Evolutionary conservation across 1,140 invertebrate species (phyloP).

Genomic region (Lordiphosa collinella): DNA sequence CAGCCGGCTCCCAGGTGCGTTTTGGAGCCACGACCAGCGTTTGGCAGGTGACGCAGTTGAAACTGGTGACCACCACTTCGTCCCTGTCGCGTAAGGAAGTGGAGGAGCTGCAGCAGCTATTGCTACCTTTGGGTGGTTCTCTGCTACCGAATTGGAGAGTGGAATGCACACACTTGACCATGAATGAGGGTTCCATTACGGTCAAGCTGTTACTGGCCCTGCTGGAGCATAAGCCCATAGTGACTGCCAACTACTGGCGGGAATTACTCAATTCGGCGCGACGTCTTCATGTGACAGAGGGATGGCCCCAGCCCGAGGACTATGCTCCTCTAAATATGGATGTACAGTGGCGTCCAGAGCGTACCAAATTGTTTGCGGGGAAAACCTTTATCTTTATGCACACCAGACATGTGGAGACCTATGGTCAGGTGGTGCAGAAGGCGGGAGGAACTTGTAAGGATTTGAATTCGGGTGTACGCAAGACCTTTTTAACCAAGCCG

Average conservation of each 20-base stretch:
- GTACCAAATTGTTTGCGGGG: slow-evolving; percentile 82
- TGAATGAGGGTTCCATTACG: slow-evolving; percentile 84
- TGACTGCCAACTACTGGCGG: slow-evolving; percentile 83
- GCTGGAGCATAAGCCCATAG: slow-evolving; percentile 83
- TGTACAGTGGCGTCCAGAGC: slow-evolving; percentile 80
- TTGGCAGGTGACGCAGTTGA: slow-evolving; percentile 79
- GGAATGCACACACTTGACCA: slow-evolving; percentile 84
- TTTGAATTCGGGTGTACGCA: slow-evolving; percentile 80
- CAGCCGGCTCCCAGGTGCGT: slow-evolving; percentile 80
- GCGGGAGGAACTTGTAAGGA: slow-evolving; percentile 78
- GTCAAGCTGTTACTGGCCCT: slow-evolving; percentile 86
- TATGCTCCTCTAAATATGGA: slow-evolving; percentile 80
- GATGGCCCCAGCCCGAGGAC: slow-evolving; percentile 80
- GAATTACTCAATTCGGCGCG: slow-evolving; percentile 80
- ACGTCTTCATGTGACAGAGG: slow-evolving; percentile 52
- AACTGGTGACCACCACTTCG: slow-evolving; percentile 80
- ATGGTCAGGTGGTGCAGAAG: slow-evolving; percentile 80
- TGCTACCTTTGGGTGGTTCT: slow-evolving; percentile 79
- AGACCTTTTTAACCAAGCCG: slow-evolving; percentile 79
- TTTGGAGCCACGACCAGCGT: slow-evolving; percentile 81
- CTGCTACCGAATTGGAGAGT: slow-evolving; percentile 60
- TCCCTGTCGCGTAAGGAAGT: slow-evolving; percentile 79
- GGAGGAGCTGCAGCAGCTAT: slow-evolving; percentile 63
- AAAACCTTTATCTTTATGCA: slow-evolving; percentile 84
- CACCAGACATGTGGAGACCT: slow-evolving; percentile 82